These are phyloP conservation scores for Sorex araneus DNA, from an alignment of 2,113 vertebrate species.

Conservation along the genomic window DNA sequence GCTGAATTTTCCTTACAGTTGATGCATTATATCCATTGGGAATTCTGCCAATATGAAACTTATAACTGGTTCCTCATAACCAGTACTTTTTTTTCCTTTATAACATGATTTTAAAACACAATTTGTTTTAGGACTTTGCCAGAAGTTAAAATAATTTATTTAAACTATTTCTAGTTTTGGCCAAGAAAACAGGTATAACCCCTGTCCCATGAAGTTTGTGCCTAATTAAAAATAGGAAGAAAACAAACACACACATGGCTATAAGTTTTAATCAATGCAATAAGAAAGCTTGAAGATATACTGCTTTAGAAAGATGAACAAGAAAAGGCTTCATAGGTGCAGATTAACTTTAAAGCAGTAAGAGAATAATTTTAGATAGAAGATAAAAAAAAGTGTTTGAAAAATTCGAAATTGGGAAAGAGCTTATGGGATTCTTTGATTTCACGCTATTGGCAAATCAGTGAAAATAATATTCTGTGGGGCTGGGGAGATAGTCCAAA, in stretches of 20 bases:
- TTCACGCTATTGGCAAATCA: background rate
- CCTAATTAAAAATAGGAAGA: background rate
- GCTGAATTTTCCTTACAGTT: background rate
- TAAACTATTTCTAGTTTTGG: background rate
- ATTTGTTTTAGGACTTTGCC: background rate
- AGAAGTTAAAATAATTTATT: background rate
- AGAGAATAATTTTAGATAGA: background rate
- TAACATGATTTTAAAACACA: background rate
- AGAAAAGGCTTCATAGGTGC: background rate
- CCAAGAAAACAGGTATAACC: background rate
- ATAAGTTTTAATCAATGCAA: background rate
- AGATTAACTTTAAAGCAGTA: background rate
- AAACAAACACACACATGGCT: background rate
- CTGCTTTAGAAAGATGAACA: background rate
- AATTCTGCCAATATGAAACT: background rate
- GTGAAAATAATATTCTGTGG: background rate
- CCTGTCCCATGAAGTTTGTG: background rate
- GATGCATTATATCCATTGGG: background rate
- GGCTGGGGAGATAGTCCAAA: too few species aligned
- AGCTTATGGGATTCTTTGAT: background rate
- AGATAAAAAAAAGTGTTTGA: too few species aligned
- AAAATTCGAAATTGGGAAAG: background rate
- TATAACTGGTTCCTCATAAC: background rate
- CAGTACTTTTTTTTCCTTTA: background rate
- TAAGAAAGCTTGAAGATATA: background rate